Evolutionary conservation across 2,888 invertebrate species (phyloP), one percentile per base, ranked within the genome.

Genomic region (Argyresthia goedartella): DNA sequence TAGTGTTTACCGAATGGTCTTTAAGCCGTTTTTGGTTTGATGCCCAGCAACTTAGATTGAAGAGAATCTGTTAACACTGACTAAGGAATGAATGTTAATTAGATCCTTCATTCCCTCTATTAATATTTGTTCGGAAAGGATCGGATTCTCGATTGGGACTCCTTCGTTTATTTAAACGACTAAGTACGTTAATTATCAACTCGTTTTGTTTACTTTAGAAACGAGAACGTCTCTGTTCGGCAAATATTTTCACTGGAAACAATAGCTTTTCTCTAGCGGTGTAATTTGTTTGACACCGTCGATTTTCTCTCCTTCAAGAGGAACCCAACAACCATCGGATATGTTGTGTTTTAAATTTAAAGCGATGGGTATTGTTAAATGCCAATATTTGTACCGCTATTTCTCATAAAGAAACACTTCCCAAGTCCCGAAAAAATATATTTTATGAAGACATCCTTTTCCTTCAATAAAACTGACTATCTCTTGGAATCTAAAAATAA

Each of bases 61-160:
- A 68, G 73, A 74, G 78, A 76, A 80, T 79, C 77, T 75, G 69
- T 71, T 72, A 10, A 43, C 60, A 71, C 67, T 67, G 69, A 71
- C 68, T 69, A 66, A 72, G 72, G 69, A 73, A 68, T 66, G 70
- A 73, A 78, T 76, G 73, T 75, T 74, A 76, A 78, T 79, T 71
- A 73, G 74, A 73, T 73, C 67, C 69, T 67, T 60, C 61, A 65
- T 67, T 65, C 60, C 63, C 63, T 65, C 54, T 55, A 59, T 60
- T 65, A 71, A 71, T 72, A 71, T 73, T 72, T 69, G 68, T 62
- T 56, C 59, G 59, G 53, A 56, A 55, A 35, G 49, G 47, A 49
- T 49, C 36, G 57, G 54, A 57, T 53, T 25, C 42, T 34, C 41
- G 25, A 34, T 39, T 6, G 49, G 47, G 34, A 25, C 25, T 53